Percentiles rank a stretch among this genome's conserved stretches.
phyloP scores from a whole-genome alignment of 2,888 invertebrate genomes.

The Pharmacophagus antenor region DNA sequence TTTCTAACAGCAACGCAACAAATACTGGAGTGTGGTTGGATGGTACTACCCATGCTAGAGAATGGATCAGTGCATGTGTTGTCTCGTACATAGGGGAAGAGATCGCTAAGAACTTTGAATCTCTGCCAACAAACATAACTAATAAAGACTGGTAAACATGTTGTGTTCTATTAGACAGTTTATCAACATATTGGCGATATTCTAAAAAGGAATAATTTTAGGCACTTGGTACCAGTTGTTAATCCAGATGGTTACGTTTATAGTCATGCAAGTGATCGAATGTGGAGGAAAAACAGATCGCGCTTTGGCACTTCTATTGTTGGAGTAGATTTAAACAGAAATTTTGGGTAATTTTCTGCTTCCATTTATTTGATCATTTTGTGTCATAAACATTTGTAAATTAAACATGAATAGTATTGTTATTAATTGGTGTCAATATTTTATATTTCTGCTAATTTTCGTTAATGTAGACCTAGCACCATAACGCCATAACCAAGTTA shows the following conservation, averaged over 20 bases:
- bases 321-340: conserved; percentile 91
- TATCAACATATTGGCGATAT: conserved; percentile 1
- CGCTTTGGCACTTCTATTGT: conserved; percentile 74
- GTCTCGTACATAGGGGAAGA: conserved; percentile 88
- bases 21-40: conserved; percentile 88
- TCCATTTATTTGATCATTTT: no score
- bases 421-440: no score
- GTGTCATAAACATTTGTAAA: neutral
- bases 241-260: conserved; percentile 95
- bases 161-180: conserved; percentile 14
- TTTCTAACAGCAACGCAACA: conserved; percentile 85
- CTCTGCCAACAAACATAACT: conserved; percentile 83
- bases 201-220: conserved; percentile 41
- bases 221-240: conserved; percentile 86
- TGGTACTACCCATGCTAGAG: conserved; percentile 93
- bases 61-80: conserved; percentile 92
- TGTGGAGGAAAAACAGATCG: conserved; percentile 90
- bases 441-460: no score
- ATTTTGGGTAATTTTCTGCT: conserved; percentile 82
- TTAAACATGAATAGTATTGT: no score
- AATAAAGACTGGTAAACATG: conserved; percentile 88
- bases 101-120: conserved; percentile 85
- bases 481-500: no score
- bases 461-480: no score
- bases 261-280: conserved; percentile 86